Evolutionary conservation across 1,140 invertebrate genomes (phyloP).

Genomic region (Calephelis nemesis): DNA sequence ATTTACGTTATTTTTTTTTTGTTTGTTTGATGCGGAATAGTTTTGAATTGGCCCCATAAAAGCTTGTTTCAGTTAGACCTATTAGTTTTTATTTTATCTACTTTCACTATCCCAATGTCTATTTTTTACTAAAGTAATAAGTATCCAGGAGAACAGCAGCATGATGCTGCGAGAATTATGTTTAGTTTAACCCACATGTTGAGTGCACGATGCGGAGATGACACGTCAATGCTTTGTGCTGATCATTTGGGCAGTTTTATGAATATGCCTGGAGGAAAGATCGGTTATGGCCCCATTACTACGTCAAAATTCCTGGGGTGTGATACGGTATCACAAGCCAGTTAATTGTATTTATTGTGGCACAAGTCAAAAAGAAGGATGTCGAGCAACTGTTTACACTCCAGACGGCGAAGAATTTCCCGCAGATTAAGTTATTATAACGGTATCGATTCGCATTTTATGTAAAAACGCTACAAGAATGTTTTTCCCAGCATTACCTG

Average conservation of each 20-base stretch:
- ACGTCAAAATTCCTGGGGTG: conserved; percentile 79
- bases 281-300: conserved; percentile 82
- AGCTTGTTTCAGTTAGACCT: too few species aligned
- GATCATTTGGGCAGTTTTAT: conserved; percentile 82
- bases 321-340: conserved; percentile 81
- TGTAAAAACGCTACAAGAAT: conserved; percentile 83
- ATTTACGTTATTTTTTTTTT: too few species aligned
- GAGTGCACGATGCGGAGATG: conserved; percentile 80
- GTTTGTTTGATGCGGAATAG: too few species aligned
- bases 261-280: conserved; percentile 82
- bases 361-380: conserved; percentile 68
- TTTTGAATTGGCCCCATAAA: too few species aligned
- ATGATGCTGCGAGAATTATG: conserved; percentile 83
- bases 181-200: conserved; percentile 82
- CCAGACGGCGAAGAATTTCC: conserved; percentile 84
- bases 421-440: conserved; percentile 89
- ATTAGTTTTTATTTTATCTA: conserved; percentile 34
- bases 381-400: conserved; percentile 80
- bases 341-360: conserved; percentile 83
- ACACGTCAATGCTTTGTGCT: conserved; percentile 81
- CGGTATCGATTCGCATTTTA: conserved; percentile 88
- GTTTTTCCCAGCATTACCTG: conserved; percentile 86
- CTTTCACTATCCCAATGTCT: too few species aligned
- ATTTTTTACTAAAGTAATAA: conserved; percentile 53
- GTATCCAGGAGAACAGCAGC: conserved; percentile 83